phyloP scores from a whole-genome alignment of 2,888 invertebrate species.

The Taenaris catops region DNA sequence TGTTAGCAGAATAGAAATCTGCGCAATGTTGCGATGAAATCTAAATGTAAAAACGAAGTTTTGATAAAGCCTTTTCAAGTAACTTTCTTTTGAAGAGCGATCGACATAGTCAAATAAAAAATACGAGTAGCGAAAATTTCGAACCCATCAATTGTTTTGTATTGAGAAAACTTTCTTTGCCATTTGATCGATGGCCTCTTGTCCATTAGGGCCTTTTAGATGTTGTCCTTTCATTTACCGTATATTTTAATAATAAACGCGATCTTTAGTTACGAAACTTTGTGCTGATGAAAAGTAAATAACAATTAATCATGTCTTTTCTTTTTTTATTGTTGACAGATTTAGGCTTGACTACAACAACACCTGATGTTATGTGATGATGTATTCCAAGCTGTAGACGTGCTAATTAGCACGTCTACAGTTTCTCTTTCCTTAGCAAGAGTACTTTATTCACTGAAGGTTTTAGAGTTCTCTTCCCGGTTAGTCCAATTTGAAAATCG shows the following conservation, averaged over 20 bases:
- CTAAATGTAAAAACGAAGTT: slow-evolving; percentile 4
- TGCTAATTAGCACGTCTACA: too few relatives aligned
- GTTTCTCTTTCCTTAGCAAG: too few relatives aligned
- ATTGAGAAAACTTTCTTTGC: slow-evolving; percentile 69
- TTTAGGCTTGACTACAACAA: too few relatives aligned
- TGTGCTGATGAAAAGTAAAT: slow-evolving; percentile 45
- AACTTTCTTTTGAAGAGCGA: slow-evolving; percentile 31
- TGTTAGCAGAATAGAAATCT: too few relatives aligned
- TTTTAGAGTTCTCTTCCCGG: too few relatives aligned
- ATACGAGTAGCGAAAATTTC: slow-evolving; percentile 43
- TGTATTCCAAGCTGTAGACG: too few relatives aligned
- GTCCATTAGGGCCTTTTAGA: slow-evolving; percentile 75
- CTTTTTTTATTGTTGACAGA: too few relatives aligned
- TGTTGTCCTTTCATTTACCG: slow-evolving; percentile 71
- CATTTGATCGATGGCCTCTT: slow-evolving; percentile 74
- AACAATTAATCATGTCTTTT: slow-evolving; percentile 55
- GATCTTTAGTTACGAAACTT: slow-evolving; percentile 52
- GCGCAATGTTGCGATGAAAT: slow-evolving; percentile 1
- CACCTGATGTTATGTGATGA: too few relatives aligned
- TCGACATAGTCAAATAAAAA: slow-evolving; percentile 47
- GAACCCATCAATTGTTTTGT: slow-evolving; percentile 61
- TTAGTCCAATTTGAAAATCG: too few relatives aligned
- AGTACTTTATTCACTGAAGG: too few relatives aligned
- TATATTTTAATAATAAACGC: slow-evolving; percentile 58
- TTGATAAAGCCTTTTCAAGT: slow-evolving; percentile 10